Base-by-base conservation (phyloP, 92 coral and sea anemone genomes). In the Actinernus sp. region DNA sequence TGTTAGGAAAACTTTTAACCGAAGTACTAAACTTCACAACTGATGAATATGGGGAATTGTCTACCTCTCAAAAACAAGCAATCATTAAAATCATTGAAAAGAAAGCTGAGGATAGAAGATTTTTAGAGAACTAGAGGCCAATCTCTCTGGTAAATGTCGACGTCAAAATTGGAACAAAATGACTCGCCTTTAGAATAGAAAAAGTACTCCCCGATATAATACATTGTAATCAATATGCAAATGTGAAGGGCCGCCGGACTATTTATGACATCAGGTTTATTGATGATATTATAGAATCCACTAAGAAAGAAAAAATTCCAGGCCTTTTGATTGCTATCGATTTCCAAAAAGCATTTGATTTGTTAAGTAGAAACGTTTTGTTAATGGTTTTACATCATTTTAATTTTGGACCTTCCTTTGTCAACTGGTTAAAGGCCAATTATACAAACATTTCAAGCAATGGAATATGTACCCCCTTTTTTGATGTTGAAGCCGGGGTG, bases 191-290 rank as follows among this genome's bases (percentile, higher is more conserved):
- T n/a, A 66, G 74, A 66, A 30, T 66, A 7, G 45, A 31, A 31
- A 66, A 48, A 34, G 74, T 66, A 16, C 20, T 66, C 19, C 64
- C 74, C 30, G 34, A 38, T 28, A 53, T 69, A 4, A 69, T 56
- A 22, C 77, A 69, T 55, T 30, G 16, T 26, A 69, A 55, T 46
- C 77, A 69, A 57, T 39, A 57, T 29, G 77, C 55, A 24, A 14
- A 19, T 69, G 77, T 70, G 21, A 54, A 70, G 37, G 78, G 78
- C 4, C 56, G 78, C 56, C 31, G 40, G 23, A 76, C 40, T 38
- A 49, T 65, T 53, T 79, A 75, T 53, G 83, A 66, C 2, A 31
- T 75, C 22, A 31, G 83, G 33, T 68, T 79, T 27, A 43, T 75
- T 26, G 80, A 65, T 31, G 81, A 75, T 55, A 53, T 68, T 7